phyloP scores from a whole-genome alignment of 2,113 vertebrate species.

The Spea bombifrons region DNA sequence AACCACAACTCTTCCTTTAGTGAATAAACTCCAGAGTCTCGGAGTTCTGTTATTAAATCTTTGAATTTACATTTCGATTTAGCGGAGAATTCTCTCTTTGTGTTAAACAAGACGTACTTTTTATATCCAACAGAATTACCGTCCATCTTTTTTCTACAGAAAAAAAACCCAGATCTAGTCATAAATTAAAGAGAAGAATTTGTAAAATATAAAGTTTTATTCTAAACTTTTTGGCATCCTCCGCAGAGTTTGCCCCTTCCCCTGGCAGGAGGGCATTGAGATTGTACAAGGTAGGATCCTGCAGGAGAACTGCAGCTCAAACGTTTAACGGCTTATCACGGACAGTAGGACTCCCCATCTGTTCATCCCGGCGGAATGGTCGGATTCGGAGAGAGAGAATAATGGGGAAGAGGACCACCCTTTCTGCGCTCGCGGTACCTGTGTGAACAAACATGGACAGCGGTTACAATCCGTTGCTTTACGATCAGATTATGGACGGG shows the following conservation, averaged over 20 bases:
- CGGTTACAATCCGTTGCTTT: background rate
- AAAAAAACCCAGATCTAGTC: background rate
- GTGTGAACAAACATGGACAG: background rate
- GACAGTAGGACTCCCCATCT: conserved; percentile 23
- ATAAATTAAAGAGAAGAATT: background rate
- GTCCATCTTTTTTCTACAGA: too few relatives aligned
- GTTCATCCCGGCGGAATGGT: conserved; percentile 33
- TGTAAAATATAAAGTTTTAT: conserved; percentile 23
- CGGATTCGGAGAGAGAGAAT: conserved; percentile 2
- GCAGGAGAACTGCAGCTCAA: background rate
- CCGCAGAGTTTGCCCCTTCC: background rate
- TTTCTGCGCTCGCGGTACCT: conserved; percentile 10
- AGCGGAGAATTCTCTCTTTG: background rate
- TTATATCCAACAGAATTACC: background rate
- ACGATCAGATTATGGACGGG: too few relatives aligned
- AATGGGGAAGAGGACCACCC: conserved; percentile 30
- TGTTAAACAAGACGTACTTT: background rate
- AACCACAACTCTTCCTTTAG: too few relatives aligned
- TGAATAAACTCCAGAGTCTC: too few relatives aligned
- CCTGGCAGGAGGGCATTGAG: background rate
- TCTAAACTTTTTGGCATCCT: conserved; percentile 11
- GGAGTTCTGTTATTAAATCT: too few relatives aligned
- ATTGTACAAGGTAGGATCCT: conserved; percentile 1
- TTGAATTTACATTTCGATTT: background rate
- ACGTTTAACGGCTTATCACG: conserved; percentile 6